Base-by-base conservation (phyloP, 2,888 invertebrate species). In the Lapara coniferarum region DNA sequence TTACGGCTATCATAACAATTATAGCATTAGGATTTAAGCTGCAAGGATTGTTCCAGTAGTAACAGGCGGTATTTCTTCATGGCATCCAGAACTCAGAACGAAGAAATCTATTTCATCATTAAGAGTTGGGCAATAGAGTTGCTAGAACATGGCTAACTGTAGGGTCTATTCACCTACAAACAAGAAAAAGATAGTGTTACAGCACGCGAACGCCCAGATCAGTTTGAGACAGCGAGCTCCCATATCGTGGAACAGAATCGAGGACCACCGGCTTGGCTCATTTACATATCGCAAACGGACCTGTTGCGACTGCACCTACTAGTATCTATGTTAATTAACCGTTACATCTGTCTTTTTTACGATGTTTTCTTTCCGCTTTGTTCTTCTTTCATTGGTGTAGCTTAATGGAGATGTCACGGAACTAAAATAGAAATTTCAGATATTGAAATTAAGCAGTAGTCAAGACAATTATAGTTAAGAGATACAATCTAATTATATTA, bases 211-310 rank as follows among this genome's bases (percentile, higher is more conserved):
- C 58, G 25, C 25, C 1, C 25, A n/a, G 37, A 37, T 30, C n/a
- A 55, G 19, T 56, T 67, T 44, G 19, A 56, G 67, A 51, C 66
- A 69, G 56, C 56, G 25, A 56, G 66, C 51, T 72, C 71, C 72
- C 69, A 73, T 77, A 77, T 75, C 66, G 56, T 16, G 13, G n/a
- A 8, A 19, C 55, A 44, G 80, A 82, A 85, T 85, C 84, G 79
- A 72, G 81, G 90, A 90, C 91, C 90, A 90, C 90, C 90, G 82
- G 81, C 81, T 73, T 77, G 73, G 85, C 74, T 71, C 80, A 89
- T 91, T 91, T 86, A 86, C 90, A 89, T 91, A 87, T 87, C 86
- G 72, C 63, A 69, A 63, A 74, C 78, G 73, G 77, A 83, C 85
- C 84, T 85, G 85, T 83, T 82, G 81, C 79, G 73, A 30, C 19